Conservation (phyloP, 2,888 invertebrate genomes). For the Amblyteles armatorius region DNA sequence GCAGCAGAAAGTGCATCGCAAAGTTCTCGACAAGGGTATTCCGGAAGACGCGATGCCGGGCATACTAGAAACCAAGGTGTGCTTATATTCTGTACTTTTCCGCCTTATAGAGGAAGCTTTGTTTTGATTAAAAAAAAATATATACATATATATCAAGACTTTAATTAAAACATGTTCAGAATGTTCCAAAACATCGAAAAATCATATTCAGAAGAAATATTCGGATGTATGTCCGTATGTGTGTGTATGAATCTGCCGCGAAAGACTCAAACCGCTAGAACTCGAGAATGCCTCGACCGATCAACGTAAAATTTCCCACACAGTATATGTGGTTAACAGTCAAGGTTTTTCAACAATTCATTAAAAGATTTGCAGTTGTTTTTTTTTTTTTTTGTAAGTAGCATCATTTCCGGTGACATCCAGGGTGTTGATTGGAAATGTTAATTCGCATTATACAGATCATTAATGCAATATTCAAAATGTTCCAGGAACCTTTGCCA, state of each 20-base stretch:
- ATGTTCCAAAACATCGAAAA: too few relatives aligned
- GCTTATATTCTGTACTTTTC: conserved; percentile 30
- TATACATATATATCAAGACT: too few relatives aligned
- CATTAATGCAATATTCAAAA: conserved; percentile 2
- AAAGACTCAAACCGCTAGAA: too few relatives aligned
- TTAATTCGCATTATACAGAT: neutral
- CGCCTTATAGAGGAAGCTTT: too few relatives aligned
- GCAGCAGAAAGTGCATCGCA: conserved; percentile 92
- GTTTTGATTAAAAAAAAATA: too few relatives aligned
- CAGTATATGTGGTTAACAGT: too few relatives aligned
- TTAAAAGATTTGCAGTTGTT: too few relatives aligned
- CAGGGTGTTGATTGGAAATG: conserved; percentile 5
- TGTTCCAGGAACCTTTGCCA: conserved; percentile 91
- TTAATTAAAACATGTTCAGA: too few relatives aligned
- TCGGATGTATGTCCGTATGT: neutral
- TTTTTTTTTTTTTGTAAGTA: neutral
- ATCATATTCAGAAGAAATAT: too few relatives aligned
- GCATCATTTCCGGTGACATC: neutral
- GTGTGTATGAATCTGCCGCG: neutral
- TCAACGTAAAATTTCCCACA: too few relatives aligned
- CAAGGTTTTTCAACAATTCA: too few relatives aligned
- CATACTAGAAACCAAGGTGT: conserved; percentile 91
- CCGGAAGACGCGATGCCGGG: conserved; percentile 96
- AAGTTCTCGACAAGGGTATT: conserved; percentile 95
- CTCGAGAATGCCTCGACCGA: too few relatives aligned